Evolutionary conservation across 2,797 vertebrate species (phyloP).

Genomic region (Sebastes paucispinis): DNA sequence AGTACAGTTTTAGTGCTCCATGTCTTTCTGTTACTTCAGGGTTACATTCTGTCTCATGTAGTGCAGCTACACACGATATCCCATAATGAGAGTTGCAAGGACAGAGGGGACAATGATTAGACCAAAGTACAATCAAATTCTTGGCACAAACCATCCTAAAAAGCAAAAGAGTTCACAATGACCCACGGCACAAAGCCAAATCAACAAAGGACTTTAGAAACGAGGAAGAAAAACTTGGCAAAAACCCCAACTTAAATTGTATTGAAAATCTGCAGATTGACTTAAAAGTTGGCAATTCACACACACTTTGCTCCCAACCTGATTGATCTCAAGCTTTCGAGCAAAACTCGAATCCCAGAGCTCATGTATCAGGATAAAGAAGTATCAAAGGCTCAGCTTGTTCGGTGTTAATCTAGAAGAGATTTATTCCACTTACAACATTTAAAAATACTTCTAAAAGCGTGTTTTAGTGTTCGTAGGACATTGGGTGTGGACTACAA

Average conservation of each 20-base stretch:
- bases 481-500: neutral
- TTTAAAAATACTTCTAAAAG: neutral
- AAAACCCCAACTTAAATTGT: neutral
- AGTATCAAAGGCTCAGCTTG: neutral
- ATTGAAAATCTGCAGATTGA: slow-evolving; percentile 18
- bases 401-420: neutral
- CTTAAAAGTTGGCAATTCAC: slow-evolving; percentile 8
- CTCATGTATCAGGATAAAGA: neutral
- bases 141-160: neutral
- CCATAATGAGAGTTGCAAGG: neutral
- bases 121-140: neutral
- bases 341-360: neutral
- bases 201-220: neutral
- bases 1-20: neutral
- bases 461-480: neutral
- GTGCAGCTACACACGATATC: neutral
- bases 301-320: neutral
- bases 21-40: neutral
- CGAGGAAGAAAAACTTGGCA: slow-evolving; percentile 6
- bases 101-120: neutral
- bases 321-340: neutral
- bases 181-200: neutral
- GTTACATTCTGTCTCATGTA: neutral
- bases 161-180: slow-evolving; percentile 3
- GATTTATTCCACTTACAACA: neutral